Evolutionary conservation across 1,140 invertebrate genomes (phyloP).

Genomic region (Drosophila jambulina): DNA sequence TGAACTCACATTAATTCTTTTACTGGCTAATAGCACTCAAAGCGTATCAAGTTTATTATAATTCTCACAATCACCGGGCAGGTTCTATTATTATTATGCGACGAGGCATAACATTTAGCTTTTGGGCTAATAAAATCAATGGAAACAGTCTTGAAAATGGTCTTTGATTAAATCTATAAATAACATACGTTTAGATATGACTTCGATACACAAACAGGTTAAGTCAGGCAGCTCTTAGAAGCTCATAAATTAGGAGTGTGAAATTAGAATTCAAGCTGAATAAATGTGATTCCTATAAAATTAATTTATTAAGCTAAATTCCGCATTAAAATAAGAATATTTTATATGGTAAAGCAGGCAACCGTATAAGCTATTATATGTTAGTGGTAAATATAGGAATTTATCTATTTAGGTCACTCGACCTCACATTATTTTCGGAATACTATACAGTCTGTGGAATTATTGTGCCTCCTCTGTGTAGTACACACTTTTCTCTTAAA

Average conservation of each 20-base stretch:
- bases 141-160: conserved; percentile 31
- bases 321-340: background rate
- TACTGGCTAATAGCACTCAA: conserved; percentile 10
- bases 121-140: conserved; percentile 33
- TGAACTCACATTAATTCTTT: background rate
- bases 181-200: background rate
- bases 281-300: background rate
- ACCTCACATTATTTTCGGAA: background rate
- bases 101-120: conserved; percentile 9
- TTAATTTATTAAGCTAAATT: background rate
- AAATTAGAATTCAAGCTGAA: background rate
- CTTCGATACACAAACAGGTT: conserved; percentile 15
- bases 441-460: background rate
- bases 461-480: background rate
- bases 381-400: background rate
- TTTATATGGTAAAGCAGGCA: background rate
- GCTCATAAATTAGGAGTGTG: conserved; percentile 9
- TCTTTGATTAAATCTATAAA: conserved; percentile 24
- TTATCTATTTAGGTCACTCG: background rate
- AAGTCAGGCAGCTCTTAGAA: background rate
- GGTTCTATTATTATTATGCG: conserved; percentile 19
- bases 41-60: conserved; percentile 6
- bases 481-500: background rate
- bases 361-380: background rate
- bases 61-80: conserved; percentile 15